phyloP scores from a whole-genome alignment of 2,797 vertebrate species.

The Leuciscus waleckii region DNA sequence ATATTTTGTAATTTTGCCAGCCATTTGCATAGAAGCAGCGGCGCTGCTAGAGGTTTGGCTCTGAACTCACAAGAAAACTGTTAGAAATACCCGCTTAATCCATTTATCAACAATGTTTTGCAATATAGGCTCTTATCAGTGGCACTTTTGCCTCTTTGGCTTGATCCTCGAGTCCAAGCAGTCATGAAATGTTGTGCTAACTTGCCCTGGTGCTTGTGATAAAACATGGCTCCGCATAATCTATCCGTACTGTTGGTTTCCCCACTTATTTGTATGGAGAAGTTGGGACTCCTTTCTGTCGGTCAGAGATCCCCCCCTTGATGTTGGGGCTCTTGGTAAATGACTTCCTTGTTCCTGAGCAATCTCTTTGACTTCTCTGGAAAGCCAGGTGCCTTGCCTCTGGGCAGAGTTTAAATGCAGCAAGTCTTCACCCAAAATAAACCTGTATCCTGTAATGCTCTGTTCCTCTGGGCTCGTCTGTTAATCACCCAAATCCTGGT shows the following conservation, averaged over 20 bases:
- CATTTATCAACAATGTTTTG: neutral
- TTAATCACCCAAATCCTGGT: conserved; percentile 36
- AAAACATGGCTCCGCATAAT: conserved; percentile 62
- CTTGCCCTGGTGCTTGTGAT: conserved; percentile 58
- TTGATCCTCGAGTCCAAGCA: conserved; percentile 20
- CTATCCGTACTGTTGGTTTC: conserved; percentile 59
- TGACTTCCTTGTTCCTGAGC: conserved; percentile 77
- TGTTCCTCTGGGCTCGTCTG: conserved; percentile 64
- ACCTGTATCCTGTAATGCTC: conserved; percentile 75
- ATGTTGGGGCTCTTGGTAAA: conserved; percentile 73
- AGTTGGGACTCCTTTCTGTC: conserved; percentile 53
- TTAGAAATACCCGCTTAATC: neutral
- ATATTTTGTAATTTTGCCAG: neutral
- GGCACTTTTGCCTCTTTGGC: conserved; percentile 32
- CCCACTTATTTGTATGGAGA: conserved; percentile 65
- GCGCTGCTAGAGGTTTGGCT: neutral
- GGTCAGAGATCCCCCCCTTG: conserved; percentile 62
- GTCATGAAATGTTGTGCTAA: conserved; percentile 52
- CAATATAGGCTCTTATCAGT: conserved; percentile 7
- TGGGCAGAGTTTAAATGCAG: conserved; percentile 68
- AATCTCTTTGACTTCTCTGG: conserved; percentile 74
- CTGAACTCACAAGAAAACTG: neutral
- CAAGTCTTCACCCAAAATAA: conserved; percentile 60
- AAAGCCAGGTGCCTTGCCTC: conserved; percentile 79
- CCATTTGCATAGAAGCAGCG: neutral